phyloP scores from a whole-genome alignment of 2,797 vertebrate genomes.

The Galaxias olidus region DNA sequence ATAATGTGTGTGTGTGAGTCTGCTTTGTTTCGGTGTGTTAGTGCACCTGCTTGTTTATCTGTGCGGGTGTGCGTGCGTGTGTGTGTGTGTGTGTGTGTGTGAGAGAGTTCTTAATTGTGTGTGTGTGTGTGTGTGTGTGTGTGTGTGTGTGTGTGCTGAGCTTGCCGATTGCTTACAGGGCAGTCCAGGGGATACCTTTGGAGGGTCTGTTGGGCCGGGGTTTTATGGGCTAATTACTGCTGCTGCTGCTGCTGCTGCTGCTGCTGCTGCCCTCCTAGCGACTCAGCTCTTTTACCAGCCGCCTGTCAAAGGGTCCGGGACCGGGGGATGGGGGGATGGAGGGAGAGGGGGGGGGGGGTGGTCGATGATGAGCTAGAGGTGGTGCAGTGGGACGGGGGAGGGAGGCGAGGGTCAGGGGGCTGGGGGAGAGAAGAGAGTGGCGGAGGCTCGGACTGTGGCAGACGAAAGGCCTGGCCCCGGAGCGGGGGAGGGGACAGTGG shows the following conservation, averaged over 20 bases:
- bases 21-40: no score
- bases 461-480: neutral
- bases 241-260: neutral
- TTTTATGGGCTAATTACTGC: slow-evolving; percentile 9
- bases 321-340: neutral
- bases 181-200: neutral
- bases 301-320: no score
- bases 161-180: slow-evolving; percentile 7
- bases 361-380: neutral
- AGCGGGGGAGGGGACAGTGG: no score
- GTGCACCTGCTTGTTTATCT: neutral
- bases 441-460: neutral
- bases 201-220: neutral
- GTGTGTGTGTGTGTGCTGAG: neutral
- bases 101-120: neutral
- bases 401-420: neutral
- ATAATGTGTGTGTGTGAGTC: neutral
- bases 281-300: neutral
- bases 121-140: slow-evolving; percentile 5
- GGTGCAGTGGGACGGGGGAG: neutral
- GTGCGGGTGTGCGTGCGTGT: neutral
- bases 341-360: neutral
- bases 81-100: slow-evolving; percentile 11
- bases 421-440: neutral
- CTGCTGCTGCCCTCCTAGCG: neutral